Percentiles rank a stretch among this genome's conserved stretches.
These are phyloP conservation scores for Salticus scenicus DNA, from an alignment of 2,888 invertebrate species.

Conservation along the genomic window DNA sequence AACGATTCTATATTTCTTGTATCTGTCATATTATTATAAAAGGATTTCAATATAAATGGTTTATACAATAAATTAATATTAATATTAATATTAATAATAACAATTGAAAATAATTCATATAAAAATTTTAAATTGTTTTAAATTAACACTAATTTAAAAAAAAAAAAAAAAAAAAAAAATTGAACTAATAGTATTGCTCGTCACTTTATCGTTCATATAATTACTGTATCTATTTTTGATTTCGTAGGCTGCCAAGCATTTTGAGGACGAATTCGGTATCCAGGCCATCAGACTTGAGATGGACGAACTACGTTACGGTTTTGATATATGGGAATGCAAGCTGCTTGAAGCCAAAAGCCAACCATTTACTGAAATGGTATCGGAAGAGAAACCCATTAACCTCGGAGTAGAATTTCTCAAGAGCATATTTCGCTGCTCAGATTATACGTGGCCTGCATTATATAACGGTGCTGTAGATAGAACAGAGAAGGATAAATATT, in stretches of 20 bases:
- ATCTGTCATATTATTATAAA: too few species aligned
- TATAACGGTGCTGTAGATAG: conserved; percentile 27
- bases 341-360: conserved; percentile 13
- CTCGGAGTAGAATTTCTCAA: conserved; percentile 41
- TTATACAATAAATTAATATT: too few species aligned
- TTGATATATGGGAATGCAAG: conserved; percentile 54
- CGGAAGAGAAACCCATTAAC: conserved; percentile 15
- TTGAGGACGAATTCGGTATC: conserved; percentile 74
- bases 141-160: too few species aligned
- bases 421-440: conserved; percentile 32
- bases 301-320: conserved; percentile 26
- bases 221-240: too few species aligned
- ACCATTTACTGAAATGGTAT: neutral
- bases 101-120: too few species aligned
- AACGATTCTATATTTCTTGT: too few species aligned
- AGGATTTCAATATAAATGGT: too few species aligned
- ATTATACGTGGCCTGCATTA: conserved; percentile 43
- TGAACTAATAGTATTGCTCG: too few species aligned
- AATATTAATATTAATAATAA: too few species aligned
- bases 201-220: too few species aligned
- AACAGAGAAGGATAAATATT: conserved; percentile 20
- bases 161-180: too few species aligned
- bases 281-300: conserved; percentile 9
- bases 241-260: conserved; percentile 50
- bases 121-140: too few species aligned